Percentiles rank a stretch among this genome's conserved stretches.
These are phyloP conservation scores for Aurelia sp. DNA, from an alignment of 30 jellyfish, hydroid and myxozoan species.

Conservation along the genomic window DNA sequence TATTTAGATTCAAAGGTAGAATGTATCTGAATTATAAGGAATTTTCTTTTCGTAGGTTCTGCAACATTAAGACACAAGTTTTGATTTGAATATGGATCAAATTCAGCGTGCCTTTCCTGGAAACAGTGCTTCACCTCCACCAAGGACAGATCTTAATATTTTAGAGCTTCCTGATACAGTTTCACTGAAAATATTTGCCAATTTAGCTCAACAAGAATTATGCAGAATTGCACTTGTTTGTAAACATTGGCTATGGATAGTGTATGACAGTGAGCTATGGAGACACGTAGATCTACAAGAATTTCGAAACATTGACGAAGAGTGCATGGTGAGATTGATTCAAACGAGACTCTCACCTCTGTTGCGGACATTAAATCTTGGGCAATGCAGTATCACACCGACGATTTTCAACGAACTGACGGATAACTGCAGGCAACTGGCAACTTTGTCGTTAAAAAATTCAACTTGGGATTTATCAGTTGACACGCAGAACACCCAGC, in stretches of 20 bases:
- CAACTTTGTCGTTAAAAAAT: constrained; percentile 33
- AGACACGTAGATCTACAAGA: constrained; percentile 46
- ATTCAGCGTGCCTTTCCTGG: constrained; percentile 4
- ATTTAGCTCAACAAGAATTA: constrained; percentile 50
- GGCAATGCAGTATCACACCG: constrained; percentile 42
- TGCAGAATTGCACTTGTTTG: constrained; percentile 73
- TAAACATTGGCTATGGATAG: constrained; percentile 70
- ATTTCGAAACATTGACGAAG: constrained; percentile 28
- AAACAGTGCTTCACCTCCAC: neutral
- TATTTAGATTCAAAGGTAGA: too few relatives aligned
- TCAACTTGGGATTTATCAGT: constrained; percentile 10
- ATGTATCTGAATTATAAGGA: too few relatives aligned
- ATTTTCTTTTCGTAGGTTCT: too few relatives aligned
- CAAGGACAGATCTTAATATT: neutral
- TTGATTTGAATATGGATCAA: neutral
- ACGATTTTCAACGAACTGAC: constrained; percentile 35
- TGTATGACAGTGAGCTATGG: constrained; percentile 69
- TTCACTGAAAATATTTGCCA: constrained; percentile 48
- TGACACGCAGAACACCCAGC: neutral
- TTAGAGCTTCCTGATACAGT: constrained; percentile 65
- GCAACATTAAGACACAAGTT: too few relatives aligned
- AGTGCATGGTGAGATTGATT: constrained; percentile 18
- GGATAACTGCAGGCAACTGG: constrained; percentile 46
- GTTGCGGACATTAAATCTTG: constrained; percentile 43
- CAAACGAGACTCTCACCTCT: constrained; percentile 66